Conservation (phyloP, 1,140 invertebrate genomes). For the Drosophila chauvacae region DNA sequence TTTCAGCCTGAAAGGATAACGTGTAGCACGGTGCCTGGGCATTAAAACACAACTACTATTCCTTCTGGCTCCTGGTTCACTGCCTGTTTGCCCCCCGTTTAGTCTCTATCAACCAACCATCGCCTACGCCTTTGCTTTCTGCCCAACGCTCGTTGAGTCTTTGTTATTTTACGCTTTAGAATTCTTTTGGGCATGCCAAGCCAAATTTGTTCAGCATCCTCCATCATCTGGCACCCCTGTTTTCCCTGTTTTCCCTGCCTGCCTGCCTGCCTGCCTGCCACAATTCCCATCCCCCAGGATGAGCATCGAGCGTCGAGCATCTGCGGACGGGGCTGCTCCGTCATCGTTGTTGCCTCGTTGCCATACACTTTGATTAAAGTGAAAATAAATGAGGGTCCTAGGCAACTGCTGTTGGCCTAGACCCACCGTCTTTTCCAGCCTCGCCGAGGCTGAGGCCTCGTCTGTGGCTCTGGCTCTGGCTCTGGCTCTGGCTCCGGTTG, state of each 20-base stretch:
- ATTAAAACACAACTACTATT: slow-evolving; percentile 75
- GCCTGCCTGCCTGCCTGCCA: not conserved
- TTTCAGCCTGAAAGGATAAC: slow-evolving; percentile 67
- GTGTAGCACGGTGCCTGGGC: slow-evolving; percentile 55
- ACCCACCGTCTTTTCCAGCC: slow-evolving; percentile 33
- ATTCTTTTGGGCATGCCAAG: slow-evolving; percentile 75
- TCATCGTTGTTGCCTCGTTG: slow-evolving; percentile 48
- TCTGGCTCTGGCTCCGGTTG: not conserved
- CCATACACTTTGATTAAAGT: slow-evolving; percentile 81
- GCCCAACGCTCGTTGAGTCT: slow-evolving; percentile 57
- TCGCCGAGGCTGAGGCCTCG: not conserved
- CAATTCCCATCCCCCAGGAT: not conserved
- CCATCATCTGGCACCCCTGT: slow-evolving; percentile 20
- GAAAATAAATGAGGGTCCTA: slow-evolving; percentile 82
- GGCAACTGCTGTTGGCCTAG: slow-evolving; percentile 67
- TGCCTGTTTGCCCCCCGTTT: not conserved
- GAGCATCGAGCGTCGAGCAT: slow-evolving; percentile 26
- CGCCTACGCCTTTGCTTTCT: slow-evolving; percentile 41
- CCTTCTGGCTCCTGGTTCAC: not conserved
- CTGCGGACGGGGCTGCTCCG: slow-evolving; percentile 31
- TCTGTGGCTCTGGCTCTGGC: not conserved
- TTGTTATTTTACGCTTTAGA: slow-evolving; percentile 82
- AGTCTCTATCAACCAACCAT: not conserved
- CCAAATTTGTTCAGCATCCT: slow-evolving; percentile 74
- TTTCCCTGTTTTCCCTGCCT: no score